Conservation (phyloP, 2,113 vertebrate genomes). For the Chionomys nivalis region DNA sequence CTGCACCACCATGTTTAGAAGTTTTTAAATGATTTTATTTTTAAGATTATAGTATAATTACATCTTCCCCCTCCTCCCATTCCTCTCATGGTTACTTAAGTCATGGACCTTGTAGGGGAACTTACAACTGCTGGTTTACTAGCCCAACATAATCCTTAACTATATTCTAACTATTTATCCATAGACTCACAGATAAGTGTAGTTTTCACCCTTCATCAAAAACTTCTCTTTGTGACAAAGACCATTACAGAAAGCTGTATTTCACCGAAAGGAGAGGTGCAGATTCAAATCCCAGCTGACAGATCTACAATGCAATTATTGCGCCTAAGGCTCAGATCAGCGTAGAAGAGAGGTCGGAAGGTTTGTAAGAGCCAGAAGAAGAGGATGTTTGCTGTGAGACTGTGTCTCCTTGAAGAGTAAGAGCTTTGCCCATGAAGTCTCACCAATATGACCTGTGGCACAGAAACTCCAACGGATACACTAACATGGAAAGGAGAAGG, state of each 20-base stretch:
- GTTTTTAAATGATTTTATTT: not conserved
- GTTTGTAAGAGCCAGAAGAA: not conserved
- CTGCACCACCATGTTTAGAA: not conserved
- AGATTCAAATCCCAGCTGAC: not conserved
- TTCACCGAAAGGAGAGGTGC: not conserved
- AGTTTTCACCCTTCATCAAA: not conserved
- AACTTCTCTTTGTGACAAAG: not conserved
- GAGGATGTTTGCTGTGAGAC: not conserved
- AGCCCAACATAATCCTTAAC: not conserved
- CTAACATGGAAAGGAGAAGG: not conserved
- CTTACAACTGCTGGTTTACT: not conserved
- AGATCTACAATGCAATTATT: not conserved
- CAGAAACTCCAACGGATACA: rapidly evolving
- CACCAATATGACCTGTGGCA: not conserved
- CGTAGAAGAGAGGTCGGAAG: not conserved
- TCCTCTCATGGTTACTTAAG: not conserved
- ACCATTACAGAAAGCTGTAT: not conserved
- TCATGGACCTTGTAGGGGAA: not conserved
- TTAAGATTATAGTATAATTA: not conserved
- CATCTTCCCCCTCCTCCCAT: not conserved
- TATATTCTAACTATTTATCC: not conserved
- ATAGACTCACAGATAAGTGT: not conserved
- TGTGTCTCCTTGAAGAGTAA: not conserved
- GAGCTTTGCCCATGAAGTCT: not conserved
- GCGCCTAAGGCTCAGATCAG: not conserved